Base-by-base conservation (phyloP, 2,797 vertebrate genomes). In the Oophaga sylvatica region DNA sequence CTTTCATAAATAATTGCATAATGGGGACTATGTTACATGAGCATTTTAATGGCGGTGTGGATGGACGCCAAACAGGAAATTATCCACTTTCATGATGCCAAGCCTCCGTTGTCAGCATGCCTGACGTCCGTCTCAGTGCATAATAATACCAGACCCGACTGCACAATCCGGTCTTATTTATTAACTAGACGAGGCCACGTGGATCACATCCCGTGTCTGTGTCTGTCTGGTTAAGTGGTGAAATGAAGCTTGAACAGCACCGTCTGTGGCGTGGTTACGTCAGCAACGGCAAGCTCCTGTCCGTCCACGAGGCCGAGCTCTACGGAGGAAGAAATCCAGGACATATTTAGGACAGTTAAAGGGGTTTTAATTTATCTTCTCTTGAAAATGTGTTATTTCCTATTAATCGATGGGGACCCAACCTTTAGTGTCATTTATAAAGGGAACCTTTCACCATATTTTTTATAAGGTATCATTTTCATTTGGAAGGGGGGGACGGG, bases 211-310 rank as follows among this genome's bases (percentile, higher is more conserved):
- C 19, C 1, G 5, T 17, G 17, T 56, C 81, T 19, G 26, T 56
- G 11, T 53, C 59, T 48, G 85, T 90, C 87, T 0, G 90, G 89
- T 94, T 96, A 97, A 93, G 95, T 95, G 88, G 95, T 97, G 92
- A 98, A 97, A 91, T 95, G 94, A 90, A 99, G 96, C 92, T 96
- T 97, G 93, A 99, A 98, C 85, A 98, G 92, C 92, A 98, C 94
- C n/a, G 97, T 98, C 93, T 98, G 97, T 81, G 97, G 97, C 81
- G 97, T 97, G 87, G 97, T 99, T 92, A 96, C 90, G 92, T 98
- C 97, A 86, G 97, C 97, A 83, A 98, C 97, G 22, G 97, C 97
- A 90, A 98, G 93, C 90, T 99, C 97, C 89, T 98, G 97, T 89
- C 97, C 94, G 59, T 98, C 95, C 71, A 94, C 93, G 16, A 99